Evolutionary conservation across 1,140 invertebrate genomes (phyloP).

Genomic region (Stegodyphus mimosarum): DNA sequence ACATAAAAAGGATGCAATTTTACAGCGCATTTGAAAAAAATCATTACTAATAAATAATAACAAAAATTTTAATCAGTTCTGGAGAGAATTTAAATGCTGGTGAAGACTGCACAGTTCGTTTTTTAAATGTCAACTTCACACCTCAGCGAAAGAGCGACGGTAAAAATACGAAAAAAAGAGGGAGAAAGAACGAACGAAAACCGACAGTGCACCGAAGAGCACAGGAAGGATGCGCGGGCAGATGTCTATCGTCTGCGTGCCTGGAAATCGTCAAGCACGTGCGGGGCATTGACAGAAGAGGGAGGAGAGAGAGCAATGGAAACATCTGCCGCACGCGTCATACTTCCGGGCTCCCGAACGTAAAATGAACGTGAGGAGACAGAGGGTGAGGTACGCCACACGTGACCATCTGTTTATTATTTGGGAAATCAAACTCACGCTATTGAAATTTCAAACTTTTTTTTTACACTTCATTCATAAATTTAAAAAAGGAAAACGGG

Average conservation of each 20-base stretch:
- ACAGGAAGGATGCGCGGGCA: neutral
- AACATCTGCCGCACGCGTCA: neutral
- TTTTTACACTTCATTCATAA: neutral
- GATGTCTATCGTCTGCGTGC: neutral
- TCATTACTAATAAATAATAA: neutral
- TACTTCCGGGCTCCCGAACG: neutral
- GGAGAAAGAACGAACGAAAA: too few species aligned
- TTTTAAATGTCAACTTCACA: neutral
- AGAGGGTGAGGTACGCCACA: neutral
- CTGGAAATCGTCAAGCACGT: neutral
- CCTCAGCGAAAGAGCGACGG: neutral
- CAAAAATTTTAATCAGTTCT: neutral
- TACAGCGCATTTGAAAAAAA: neutral
- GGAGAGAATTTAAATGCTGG: neutral
- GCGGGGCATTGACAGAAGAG: neutral
- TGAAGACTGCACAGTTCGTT: neutral
- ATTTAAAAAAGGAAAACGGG: neutral
- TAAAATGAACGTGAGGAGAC: too few species aligned
- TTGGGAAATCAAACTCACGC: neutral
- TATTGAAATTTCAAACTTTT: neutral
- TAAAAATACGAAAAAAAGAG: neutral
- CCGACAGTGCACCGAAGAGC: neutral
- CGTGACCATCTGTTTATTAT: neutral
- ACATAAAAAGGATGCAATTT: too few species aligned
- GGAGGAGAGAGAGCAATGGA: neutral